Evolutionary conservation across 2,797 vertebrate genomes (phyloP).

Genomic region (Dromococcyx pavoninus): DNA sequence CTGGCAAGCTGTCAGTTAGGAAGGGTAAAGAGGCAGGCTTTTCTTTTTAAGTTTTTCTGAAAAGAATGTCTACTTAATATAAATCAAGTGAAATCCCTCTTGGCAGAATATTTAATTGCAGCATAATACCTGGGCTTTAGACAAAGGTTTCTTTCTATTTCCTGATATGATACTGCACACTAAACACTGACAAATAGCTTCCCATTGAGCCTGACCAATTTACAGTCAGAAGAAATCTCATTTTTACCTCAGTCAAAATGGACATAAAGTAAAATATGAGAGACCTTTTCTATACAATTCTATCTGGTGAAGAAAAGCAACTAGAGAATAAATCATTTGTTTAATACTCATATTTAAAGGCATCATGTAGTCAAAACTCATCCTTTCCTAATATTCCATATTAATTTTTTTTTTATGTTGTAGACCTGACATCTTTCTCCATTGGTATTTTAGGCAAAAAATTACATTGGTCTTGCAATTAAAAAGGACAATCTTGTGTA

Average conservation of each 20-base stretch:
- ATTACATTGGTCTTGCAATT: slow-evolving; percentile 94
- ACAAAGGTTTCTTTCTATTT: neutral
- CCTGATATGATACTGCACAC: neutral
- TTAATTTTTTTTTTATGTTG: neutral
- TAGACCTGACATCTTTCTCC: neutral
- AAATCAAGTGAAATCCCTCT: neutral
- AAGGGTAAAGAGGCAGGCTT: neutral
- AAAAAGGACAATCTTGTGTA: slow-evolving; percentile 96
- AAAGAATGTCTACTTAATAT: neutral
- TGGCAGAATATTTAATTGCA: slow-evolving; percentile 17
- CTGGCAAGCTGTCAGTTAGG: neutral
- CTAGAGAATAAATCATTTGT: neutral
- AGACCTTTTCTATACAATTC: neutral
- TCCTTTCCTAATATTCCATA: neutral
- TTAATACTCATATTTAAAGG: neutral
- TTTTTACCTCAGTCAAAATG: neutral
- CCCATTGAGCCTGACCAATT: neutral
- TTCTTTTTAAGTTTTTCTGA: slow-evolving; percentile 3
- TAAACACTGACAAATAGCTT: neutral
- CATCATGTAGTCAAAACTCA: neutral
- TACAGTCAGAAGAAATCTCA: neutral
- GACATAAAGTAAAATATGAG: neutral
- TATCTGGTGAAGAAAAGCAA: neutral
- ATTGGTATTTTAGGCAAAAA: slow-evolving; percentile 82
- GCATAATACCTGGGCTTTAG: neutral